These are phyloP conservation scores for Dugesia japonica DNA, from an alignment of 2,888 invertebrate genomes.

Conservation along the genomic window DNA sequence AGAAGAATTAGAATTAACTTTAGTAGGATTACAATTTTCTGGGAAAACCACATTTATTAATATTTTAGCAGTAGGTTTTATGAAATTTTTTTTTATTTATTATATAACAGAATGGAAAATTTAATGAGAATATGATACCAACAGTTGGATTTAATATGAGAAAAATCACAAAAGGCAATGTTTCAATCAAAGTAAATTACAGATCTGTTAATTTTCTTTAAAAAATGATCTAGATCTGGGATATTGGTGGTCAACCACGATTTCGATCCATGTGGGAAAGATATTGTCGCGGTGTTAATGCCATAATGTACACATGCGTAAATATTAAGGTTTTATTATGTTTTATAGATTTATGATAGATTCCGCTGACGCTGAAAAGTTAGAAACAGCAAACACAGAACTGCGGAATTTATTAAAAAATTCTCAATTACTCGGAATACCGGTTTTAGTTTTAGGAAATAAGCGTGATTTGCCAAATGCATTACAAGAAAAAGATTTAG, in stretches of 20 bases:
- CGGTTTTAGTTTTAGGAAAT: conserved; percentile 91
- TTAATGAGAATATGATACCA: conserved; percentile 98
- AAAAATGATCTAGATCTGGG: conserved; percentile 79
- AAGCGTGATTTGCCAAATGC: conserved; percentile 91
- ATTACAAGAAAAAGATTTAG: conserved; percentile 89
- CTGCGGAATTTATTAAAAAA: conserved; percentile 89
- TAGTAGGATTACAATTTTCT: conserved; percentile 93
- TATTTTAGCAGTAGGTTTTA: conserved; percentile 72
- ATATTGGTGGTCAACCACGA: conserved; percentile 94
- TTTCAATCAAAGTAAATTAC: conserved; percentile 66
- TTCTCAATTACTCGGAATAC: conserved; percentile 78
- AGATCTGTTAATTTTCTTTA: background rate
- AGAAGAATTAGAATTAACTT: conserved; percentile 97
- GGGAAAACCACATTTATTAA: conserved; percentile 99
- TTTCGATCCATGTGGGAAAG: conserved; percentile 99
- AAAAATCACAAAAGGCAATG: conserved; percentile 97
- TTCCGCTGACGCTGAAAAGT: conserved; percentile 93
- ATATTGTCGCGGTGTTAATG: conserved; percentile 95
- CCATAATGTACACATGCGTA: conserved; percentile 66
- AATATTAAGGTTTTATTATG: too few relatives aligned
- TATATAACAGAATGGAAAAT: conserved; percentile 75
- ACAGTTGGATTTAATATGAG: conserved; percentile 99
- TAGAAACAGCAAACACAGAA: conserved; percentile 93
- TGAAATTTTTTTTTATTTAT: background rate
- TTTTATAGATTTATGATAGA: conserved; percentile 65